Evolutionary conservation across 2,797 vertebrate species (phyloP).

Genomic region (Phoeniculus purpureus): DNA sequence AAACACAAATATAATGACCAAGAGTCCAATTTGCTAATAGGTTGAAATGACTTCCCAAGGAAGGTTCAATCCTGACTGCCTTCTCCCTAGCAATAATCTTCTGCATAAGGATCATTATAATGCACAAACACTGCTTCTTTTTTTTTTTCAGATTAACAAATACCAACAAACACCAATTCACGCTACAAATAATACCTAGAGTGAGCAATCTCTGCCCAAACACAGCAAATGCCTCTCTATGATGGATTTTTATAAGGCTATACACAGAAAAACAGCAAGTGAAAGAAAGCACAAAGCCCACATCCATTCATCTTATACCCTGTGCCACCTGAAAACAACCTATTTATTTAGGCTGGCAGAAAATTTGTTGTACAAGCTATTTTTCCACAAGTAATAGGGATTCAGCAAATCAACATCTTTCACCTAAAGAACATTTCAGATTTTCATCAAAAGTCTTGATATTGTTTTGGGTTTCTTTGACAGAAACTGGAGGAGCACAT

Average conservation of each 20-base stretch:
- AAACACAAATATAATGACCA: neutral
- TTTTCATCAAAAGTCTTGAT: neutral
- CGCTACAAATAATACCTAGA: neutral
- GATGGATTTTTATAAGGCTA: neutral
- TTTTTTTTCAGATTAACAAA: constrained; percentile 1
- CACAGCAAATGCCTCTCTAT: neutral
- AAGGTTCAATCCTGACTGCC: neutral
- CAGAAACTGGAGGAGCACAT: neutral
- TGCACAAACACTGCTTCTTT: neutral
- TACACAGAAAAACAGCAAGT: constrained; percentile 12
- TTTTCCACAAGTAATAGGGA: neutral
- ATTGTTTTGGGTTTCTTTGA: neutral
- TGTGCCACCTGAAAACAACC: neutral
- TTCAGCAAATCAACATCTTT: constrained; percentile 16
- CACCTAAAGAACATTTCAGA: neutral
- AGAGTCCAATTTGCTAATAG: neutral
- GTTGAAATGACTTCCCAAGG: neutral
- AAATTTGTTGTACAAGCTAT: neutral
- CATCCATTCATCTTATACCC: neutral
- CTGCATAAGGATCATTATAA: neutral
- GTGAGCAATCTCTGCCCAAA: neutral
- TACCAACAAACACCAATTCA: neutral
- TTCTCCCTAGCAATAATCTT: neutral
- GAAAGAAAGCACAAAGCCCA: neutral
- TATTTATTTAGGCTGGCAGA: constrained; percentile 15